Conservation (phyloP, 2,113 vertebrate species). For the Ibidorhyncha struthersii region DNA sequence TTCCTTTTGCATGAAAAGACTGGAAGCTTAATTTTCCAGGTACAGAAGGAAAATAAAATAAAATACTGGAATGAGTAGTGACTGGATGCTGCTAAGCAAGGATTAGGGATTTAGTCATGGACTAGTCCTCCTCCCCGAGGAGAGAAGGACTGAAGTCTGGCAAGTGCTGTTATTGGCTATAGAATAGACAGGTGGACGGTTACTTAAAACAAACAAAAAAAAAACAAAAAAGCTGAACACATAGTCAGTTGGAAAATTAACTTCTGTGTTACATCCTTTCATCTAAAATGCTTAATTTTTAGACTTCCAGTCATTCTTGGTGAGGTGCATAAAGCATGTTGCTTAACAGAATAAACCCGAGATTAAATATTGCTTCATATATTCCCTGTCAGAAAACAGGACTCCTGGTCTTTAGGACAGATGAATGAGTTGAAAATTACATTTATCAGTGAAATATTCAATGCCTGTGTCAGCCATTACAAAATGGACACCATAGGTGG, state of each 20-base stretch:
- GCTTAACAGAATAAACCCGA: neutral
- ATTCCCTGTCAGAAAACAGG: neutral
- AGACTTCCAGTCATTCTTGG: neutral
- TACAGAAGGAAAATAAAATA: neutral
- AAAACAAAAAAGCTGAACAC: neutral
- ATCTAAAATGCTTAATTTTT: neutral
- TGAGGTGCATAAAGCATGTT: neutral
- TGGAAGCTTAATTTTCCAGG: neutral
- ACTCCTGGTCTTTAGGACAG: neutral
- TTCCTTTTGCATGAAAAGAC: neutral
- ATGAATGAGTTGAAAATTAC: neutral
- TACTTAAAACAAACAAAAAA: neutral
- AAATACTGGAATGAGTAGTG: neutral
- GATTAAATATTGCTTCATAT: neutral
- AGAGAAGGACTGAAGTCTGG: neutral
- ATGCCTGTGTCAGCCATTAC: neutral
- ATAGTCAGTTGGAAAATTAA: neutral
- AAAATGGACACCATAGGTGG: neutral
- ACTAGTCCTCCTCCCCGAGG: neutral
- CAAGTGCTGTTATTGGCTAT: neutral
- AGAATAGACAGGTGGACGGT: neutral
- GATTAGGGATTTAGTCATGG: neutral
- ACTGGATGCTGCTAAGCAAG: neutral
- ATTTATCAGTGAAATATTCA: neutral
- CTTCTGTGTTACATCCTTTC: neutral